Percentiles rank a stretch among this genome's conserved stretches.
phyloP scores from a whole-genome alignment of 1,140 invertebrate species.

The Drosophila nebulosa region DNA sequence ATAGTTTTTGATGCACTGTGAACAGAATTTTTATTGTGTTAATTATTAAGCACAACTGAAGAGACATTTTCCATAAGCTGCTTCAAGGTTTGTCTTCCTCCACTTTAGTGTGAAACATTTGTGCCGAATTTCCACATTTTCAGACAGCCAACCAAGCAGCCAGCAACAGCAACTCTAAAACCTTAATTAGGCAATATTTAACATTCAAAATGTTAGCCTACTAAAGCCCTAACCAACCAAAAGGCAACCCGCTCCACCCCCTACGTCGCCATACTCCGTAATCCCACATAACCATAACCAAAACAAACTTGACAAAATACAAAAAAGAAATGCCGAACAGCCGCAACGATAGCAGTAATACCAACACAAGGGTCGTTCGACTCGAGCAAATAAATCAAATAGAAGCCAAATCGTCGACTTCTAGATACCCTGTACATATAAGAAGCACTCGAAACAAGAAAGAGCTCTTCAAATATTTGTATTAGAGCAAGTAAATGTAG shows the following conservation, averaged over 20 bases:
- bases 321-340: constrained; percentile 21
- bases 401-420: neutral
- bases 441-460: too few relatives aligned
- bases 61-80: too few relatives aligned
- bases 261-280: neutral
- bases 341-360: constrained; percentile 6
- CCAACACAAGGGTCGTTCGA: constrained; percentile 46
- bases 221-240: neutral
- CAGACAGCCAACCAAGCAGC: too few relatives aligned
- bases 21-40: too few relatives aligned
- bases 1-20: neutral
- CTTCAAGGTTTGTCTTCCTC: neutral
- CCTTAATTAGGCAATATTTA: constrained; percentile 44
- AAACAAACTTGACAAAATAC: constrained; percentile 52
- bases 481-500: too few relatives aligned
- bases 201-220: constrained; percentile 7
- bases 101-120: neutral
- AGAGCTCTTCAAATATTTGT: too few relatives aligned
- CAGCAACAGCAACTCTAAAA: constrained; percentile 2
- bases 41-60: too few relatives aligned
- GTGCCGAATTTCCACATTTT: neutral
- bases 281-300: constrained; percentile 41
- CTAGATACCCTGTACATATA: neutral
- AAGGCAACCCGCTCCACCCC: neutral
- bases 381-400: neutral